phyloP scores from a whole-genome alignment of 2,113 vertebrate species.

The Gallinago jamesoni region DNA sequence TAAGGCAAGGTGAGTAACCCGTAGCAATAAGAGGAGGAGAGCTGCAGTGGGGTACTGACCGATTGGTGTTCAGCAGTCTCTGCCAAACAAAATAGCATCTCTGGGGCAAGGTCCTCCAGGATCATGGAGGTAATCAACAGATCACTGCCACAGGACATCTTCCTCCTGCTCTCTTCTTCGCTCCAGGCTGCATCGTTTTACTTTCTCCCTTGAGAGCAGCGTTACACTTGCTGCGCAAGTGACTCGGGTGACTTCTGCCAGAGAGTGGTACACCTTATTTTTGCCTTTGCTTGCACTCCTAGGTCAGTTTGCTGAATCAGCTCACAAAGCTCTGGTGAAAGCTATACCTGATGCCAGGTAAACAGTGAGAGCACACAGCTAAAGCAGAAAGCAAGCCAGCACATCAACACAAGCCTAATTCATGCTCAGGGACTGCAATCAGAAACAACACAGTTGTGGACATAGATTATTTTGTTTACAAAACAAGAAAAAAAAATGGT shows the following conservation, averaged over 20 bases:
- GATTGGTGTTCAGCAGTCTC: background rate
- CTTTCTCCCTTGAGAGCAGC: background rate
- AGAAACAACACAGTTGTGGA: background rate
- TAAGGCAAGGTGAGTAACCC: background rate
- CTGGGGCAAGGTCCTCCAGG: background rate
- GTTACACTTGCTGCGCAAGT: background rate
- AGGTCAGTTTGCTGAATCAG: background rate
- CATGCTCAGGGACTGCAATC: background rate
- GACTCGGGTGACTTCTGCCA: background rate
- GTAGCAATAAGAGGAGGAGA: background rate
- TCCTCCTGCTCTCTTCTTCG: background rate
- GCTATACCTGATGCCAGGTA: background rate
- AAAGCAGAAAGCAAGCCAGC: background rate
- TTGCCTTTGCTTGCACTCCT: background rate
- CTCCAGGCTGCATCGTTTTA: background rate
- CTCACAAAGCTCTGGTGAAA: background rate
- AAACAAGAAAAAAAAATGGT: background rate
- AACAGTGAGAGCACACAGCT: background rate
- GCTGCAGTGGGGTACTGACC: background rate
- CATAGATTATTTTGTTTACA: background rate
- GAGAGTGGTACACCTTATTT: background rate
- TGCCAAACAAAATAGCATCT: background rate
- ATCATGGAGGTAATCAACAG: background rate
- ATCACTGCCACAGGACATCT: background rate
- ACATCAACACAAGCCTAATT: background rate